Evolutionary conservation across 2,797 vertebrate genomes (phyloP), one percentile per base, ranked within the genome.

Genomic region (Aythya fuligula): DNA sequence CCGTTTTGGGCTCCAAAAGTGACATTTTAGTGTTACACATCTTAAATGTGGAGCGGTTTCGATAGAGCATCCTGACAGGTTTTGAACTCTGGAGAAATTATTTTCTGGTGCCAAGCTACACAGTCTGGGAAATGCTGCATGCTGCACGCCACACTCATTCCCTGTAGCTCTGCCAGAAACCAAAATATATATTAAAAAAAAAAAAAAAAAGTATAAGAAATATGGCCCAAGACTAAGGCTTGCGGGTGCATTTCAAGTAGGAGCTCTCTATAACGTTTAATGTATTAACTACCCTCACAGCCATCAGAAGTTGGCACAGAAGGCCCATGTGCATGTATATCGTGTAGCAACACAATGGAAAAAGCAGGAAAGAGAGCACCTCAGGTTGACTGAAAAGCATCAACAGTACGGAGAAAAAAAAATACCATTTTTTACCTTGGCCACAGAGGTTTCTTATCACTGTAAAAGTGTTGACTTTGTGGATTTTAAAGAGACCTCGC

Each of bases 81-180:
- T 92, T 95, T 88, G 95, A 96, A 91, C 78, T 78, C 76, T 1
- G 3, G 3, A 96, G 94, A 95, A 95, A 94, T 57, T 34, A 12
- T 75, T 88, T 90, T 82, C 66, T 64, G 79, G 73, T 97, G 96
- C 96, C 97, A 97, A 96, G 87, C 81, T 94, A 88, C 90, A 94
- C 89, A 97, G 90, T 90, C 93, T 91, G 91, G 88, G 86, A 93
- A 96, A 91, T 0, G 28, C 87, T 79, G 71, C 38, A 28, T 18
- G 12, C 89, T 64, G 91, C 94, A 95, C 47, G 15, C 91, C 90
- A 94, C 82, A 43, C 77, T 93, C 60, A 0, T 71, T 91, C 60
- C 24, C 85, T 94, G 84, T 57, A 8, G 14, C 74, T 20, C 81
- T 89, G 87, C 90, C 94, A 94, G 90, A 94, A 56, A 84, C 62